A percentile compares a stretch with the other conserved stretches of the same genome.
Conservation (phyloP, 2,888 invertebrate species). For the Caenorhabditis sp. region DNA sequence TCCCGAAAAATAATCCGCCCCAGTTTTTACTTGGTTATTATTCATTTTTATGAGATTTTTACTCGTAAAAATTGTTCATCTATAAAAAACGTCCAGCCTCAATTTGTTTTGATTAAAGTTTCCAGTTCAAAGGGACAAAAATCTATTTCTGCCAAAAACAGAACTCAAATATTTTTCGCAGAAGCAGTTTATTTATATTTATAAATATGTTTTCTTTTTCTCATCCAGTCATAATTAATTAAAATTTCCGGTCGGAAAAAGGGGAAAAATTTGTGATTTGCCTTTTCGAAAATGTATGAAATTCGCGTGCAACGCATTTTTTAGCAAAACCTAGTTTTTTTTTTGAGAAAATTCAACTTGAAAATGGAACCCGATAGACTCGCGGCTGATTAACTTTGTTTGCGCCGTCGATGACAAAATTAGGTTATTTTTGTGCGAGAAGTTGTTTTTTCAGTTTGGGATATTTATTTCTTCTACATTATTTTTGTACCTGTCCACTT, state of each 20-base stretch:
- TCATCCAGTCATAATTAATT: neutral
- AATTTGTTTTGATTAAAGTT: neutral
- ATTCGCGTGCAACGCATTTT: neutral
- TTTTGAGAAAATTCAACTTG: neutral
- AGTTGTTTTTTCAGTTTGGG: neutral
- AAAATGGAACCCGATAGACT: neutral
- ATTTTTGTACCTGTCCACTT: neutral
- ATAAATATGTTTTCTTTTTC: neutral
- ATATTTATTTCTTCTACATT: too few species aligned
- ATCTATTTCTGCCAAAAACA: too few species aligned
- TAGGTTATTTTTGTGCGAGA: neutral
- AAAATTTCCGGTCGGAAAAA: neutral
- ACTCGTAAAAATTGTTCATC: neutral
- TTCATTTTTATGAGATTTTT: too few species aligned
- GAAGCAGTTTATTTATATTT: too few species aligned
- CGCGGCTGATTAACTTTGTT: neutral
- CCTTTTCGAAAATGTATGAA: too few species aligned
- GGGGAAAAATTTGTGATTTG: neutral
- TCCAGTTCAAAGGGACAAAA: too few species aligned
- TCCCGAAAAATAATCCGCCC: too few species aligned
- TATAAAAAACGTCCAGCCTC: neutral
- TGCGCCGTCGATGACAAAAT: neutral
- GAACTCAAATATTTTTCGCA: too few species aligned
- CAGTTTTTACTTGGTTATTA: neutral
- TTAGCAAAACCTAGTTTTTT: neutral